phyloP scores from a whole-genome alignment of 2,888 invertebrate genomes.

The Zootermopsis nevadensis region DNA sequence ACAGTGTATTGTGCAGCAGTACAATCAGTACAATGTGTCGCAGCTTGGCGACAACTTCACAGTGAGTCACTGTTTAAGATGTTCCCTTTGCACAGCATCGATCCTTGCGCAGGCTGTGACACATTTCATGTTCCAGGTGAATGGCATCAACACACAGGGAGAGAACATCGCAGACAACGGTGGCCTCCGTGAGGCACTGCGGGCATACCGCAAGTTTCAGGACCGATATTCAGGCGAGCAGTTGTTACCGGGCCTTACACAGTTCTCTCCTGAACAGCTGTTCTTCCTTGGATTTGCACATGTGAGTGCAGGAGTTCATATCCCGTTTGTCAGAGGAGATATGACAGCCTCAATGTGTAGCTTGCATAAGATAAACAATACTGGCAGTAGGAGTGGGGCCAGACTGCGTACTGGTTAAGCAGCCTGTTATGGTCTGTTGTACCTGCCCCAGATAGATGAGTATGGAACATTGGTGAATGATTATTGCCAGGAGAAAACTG shows the following conservation, averaged over 20 bases:
- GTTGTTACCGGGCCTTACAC: conserved; percentile 62
- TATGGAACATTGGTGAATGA: no score
- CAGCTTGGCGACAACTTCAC: conserved; percentile 53
- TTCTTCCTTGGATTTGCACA: conserved; percentile 67
- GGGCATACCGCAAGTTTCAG: conserved; percentile 64
- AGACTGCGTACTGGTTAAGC: no score
- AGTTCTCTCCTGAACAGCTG: conserved; percentile 64
- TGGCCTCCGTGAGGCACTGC: conserved; percentile 68
- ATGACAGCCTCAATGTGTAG: no score
- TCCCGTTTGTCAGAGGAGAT: no score
- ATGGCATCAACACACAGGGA: conserved; percentile 62
- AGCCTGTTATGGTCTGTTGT: no score
- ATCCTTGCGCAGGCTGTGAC: not conserved
- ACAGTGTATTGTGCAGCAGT: conserved; percentile 69
- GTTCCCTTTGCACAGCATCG: no score
- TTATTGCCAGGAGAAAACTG: no score
- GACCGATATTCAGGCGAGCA: conserved; percentile 57
- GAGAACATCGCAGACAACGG: conserved; percentile 73
- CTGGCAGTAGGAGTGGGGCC: no score
- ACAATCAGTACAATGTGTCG: conserved; percentile 63
- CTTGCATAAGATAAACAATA: no score
- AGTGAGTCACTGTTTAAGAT: conserved; percentile 37
- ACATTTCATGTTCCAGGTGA: conserved; percentile 47
- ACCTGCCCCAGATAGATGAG: no score
- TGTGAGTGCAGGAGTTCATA: conserved; percentile 53